Conservation (phyloP, 2,888 invertebrate genomes). For the Linyphia triangularis region DNA sequence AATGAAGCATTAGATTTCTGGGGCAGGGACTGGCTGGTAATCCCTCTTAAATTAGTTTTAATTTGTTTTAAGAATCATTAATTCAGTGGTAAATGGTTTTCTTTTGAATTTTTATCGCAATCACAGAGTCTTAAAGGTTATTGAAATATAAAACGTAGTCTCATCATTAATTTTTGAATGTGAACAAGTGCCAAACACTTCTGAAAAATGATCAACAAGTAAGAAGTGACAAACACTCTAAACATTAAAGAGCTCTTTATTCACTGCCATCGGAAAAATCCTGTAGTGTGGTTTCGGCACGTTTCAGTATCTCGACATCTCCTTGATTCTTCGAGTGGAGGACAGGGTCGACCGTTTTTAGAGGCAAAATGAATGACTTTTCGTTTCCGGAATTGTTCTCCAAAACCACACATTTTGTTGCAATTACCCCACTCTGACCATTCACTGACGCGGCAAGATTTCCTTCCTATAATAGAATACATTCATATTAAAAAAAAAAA, state of each 20-base stretch:
- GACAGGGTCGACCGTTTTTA: slow-evolving; percentile 90
- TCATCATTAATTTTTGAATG: no score
- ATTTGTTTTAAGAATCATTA: no score
- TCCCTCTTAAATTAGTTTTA: no score
- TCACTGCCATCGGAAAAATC: slow-evolving; percentile 66
- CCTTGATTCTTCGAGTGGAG: slow-evolving; percentile 89
- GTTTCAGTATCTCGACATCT: slow-evolving; percentile 86
- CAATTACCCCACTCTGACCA: slow-evolving; percentile 94
- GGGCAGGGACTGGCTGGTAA: no score
- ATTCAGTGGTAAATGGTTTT: not conserved
- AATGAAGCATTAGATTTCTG: no score
- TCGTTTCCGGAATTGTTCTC: slow-evolving; percentile 90
- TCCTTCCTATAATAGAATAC: slow-evolving; percentile 83
- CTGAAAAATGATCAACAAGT: not conserved
- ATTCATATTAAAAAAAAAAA: not conserved
- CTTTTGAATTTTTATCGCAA: not conserved
- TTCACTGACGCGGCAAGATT: slow-evolving; percentile 90
- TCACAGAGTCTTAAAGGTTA: not conserved
- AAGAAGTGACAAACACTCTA: not conserved
- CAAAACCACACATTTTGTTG: slow-evolving; percentile 93
- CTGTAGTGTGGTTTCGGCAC: slow-evolving; percentile 54
- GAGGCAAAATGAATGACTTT: slow-evolving; percentile 88
- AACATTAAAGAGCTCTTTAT: slow-evolving; percentile 51
- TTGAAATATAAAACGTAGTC: not conserved
- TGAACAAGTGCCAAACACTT: not conserved